Base-by-base conservation (phyloP, 2,113 vertebrate species). In the Corvus moneduloides region DNA sequence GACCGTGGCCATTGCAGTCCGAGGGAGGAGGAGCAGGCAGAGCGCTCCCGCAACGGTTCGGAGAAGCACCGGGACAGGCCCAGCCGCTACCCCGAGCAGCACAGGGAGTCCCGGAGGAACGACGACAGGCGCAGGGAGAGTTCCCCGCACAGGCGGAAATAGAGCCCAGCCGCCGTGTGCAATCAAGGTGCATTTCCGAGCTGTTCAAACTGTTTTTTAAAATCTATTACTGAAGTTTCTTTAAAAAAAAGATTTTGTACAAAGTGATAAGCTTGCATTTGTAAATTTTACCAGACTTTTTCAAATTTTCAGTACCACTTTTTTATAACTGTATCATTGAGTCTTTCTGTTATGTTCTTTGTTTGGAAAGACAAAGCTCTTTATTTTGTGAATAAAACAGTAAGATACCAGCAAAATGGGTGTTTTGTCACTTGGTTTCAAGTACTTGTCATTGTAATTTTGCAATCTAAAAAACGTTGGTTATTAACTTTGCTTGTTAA, bases 351-450 rank as follows among this genome's bases (percentile, higher is more conserved):
- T 92, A 72, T 91, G 90, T 43, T 92, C 87, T 71, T 95, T 91
- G 75, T 96, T 97, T 69, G 86, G 73, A 94, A 84, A 96, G 84
- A 93, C 41, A 46, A 81, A 94, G 58, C 82, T 95, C 84, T 92
- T 96, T 97, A 97, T 98, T 98, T 98, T 98, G 94, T 97, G 93
- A 98, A 98, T 98, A 98, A 98, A 98, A 97, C 87, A 26, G 95
- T 87, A 87, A 92, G 74, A 87, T 80, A 54, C 97, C 80, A 82
- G 61, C 39, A 33, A 90, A 93, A 77, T 96, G 61, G 35, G n/a
- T 94, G 77, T 9, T 88, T 89, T 92, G 91, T 96, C 49, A 44
- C 54, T 94, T 96, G 44, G 81, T 69, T 83, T 88, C 63, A 78
- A 48, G 27, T 61, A 89, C 91, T 94, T 92, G 41, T 56, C 96